Evolutionary conservation across 2,888 invertebrate genomes (phyloP).

Genomic region (Panzeria rudis): DNA sequence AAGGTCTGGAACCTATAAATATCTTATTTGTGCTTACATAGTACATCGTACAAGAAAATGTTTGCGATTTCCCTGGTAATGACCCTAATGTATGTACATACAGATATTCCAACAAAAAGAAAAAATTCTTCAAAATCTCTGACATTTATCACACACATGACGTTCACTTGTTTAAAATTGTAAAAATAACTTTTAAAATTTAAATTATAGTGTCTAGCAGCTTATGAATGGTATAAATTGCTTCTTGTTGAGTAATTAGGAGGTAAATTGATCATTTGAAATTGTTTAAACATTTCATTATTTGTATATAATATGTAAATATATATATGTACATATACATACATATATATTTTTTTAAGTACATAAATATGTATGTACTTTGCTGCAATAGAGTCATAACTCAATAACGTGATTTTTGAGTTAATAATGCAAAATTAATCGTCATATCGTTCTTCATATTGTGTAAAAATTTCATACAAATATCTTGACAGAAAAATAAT

Average conservation of each 20-base stretch:
- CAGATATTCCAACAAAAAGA: slow-evolving; percentile 11
- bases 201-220: slow-evolving; percentile 57
- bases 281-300: slow-evolving; percentile 52
- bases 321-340: not conserved
- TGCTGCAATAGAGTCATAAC: no score
- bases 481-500: no score
- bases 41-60: no score
- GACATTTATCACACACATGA: slow-evolving; percentile 18
- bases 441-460: no score
- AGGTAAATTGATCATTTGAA: slow-evolving; percentile 70
- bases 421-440: no score
- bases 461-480: no score
- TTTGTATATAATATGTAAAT: not conserved
- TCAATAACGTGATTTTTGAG: no score
- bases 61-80: no score
- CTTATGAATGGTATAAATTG: slow-evolving; percentile 55
- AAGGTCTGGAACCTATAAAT: no score
- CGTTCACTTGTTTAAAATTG: slow-evolving; percentile 34
- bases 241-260: slow-evolving; percentile 67
- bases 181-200: slow-evolving; percentile 38
- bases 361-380: no score
- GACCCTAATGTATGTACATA: not conserved
- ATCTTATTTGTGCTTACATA: no score
- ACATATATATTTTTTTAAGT: no score
- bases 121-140: slow-evolving; percentile 25